Percentiles rank a stretch among this genome's conserved stretches.
These are phyloP conservation scores for Neofelis nebulosa DNA, from an alignment of 2,113 vertebrate genomes.

Conservation along the genomic window DNA sequence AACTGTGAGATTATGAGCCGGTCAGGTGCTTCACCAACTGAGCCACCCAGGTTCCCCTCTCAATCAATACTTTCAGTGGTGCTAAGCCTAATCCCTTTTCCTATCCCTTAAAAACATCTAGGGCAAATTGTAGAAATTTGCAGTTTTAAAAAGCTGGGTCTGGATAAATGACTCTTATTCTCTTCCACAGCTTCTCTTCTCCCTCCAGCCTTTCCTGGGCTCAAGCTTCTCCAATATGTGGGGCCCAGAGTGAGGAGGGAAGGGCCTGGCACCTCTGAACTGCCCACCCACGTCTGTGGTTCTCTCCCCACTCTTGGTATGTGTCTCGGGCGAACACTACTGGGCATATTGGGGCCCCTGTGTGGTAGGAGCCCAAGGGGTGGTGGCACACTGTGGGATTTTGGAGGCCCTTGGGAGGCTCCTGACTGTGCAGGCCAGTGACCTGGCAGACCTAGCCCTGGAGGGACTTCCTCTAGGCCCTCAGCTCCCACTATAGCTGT, in stretches of 20 bases:
- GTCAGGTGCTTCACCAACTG: too few species aligned
- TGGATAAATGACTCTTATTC: not conserved
- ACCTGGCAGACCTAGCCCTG: not conserved
- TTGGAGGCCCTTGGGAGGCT: not conserved
- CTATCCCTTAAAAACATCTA: not conserved
- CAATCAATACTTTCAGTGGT: not conserved
- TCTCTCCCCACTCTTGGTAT: not conserved
- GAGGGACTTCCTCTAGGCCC: not conserved
- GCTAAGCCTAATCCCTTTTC: not conserved
- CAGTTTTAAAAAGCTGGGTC: not conserved
- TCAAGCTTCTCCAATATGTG: not conserved
- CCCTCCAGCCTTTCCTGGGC: not conserved
- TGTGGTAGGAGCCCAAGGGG: too few species aligned
- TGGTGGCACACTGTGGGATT: not conserved
- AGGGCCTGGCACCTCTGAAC: not conserved
- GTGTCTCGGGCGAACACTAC: not conserved
- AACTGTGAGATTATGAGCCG: too few species aligned
- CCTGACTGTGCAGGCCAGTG: not conserved
- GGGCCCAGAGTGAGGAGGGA: too few species aligned
- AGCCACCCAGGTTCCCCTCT: too few species aligned
- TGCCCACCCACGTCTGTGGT: rapidly evolving
- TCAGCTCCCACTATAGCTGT: not conserved
- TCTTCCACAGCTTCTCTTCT: not conserved
- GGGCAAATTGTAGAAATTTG: not conserved
- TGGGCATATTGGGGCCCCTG: not conserved